These are phyloP conservation scores for Magallana nippona DNA, from an alignment of 2,888 invertebrate genomes.

Conservation along the genomic window DNA sequence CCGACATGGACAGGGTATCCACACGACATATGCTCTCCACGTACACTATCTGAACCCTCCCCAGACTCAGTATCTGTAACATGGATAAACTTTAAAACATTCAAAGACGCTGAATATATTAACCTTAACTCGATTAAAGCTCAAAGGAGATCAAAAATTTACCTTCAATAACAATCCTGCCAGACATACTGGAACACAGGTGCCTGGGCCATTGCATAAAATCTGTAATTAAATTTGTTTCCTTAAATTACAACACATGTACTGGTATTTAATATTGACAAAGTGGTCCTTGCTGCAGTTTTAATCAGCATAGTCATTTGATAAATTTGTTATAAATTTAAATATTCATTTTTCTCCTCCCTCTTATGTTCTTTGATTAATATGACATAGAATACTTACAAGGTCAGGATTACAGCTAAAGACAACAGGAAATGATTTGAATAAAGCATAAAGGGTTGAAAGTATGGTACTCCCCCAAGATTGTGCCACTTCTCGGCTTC, in stretches of 20 bases:
- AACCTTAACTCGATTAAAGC: neutral
- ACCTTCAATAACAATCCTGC: conserved; percentile 87
- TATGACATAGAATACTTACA: conserved; percentile 65
- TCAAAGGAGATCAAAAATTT: conserved; percentile 50
- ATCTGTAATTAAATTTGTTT: conserved; percentile 80
- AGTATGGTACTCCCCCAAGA: conserved; percentile 89
- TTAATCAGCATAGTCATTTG: no score
- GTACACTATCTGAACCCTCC: conserved; percentile 88
- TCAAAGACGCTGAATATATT: no score
- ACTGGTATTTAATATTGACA: no score
- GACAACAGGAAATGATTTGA: conserved; percentile 86
- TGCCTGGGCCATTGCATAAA: conserved; percentile 97
- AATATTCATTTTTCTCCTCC: no score
- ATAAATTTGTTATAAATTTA: no score
- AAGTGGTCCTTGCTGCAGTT: no score
- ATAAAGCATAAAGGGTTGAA: conserved; percentile 88
- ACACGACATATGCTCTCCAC: conserved; percentile 98
- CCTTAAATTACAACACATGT: no score
- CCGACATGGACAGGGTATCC: conserved; percentile 91
- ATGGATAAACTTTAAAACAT: neutral
- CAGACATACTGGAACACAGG: conserved; percentile 94
- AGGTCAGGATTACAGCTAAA: conserved; percentile 88
- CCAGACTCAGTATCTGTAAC: conserved; percentile 53
- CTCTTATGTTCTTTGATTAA: neutral
- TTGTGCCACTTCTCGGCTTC: conserved; percentile 93